phyloP scores from a whole-genome alignment of 2,113 vertebrate genomes.

The Amblyopsis rosae region DNA sequence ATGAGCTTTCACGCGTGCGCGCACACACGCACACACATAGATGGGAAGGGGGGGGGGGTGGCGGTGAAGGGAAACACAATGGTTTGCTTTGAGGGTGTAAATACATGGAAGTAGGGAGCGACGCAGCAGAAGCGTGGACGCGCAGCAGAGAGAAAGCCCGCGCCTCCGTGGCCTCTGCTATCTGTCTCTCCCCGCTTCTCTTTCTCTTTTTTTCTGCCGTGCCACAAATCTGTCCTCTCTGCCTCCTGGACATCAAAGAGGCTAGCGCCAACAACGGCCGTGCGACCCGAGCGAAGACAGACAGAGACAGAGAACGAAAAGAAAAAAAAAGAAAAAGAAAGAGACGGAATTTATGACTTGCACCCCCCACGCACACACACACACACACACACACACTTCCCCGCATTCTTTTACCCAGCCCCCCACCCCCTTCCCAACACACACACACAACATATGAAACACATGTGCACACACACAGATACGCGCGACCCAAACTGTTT shows the following conservation, averaged over 20 bases:
- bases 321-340: not conserved
- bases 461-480: not conserved
- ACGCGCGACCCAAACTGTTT: too few species aligned
- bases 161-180: constrained; percentile 66
- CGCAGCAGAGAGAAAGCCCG: constrained; percentile 64
- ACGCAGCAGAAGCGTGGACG: too few species aligned
- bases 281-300: not conserved
- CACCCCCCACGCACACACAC: not conserved
- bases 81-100: too few species aligned
- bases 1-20: too few species aligned
- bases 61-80: too few species aligned
- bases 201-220: constrained; percentile 35
- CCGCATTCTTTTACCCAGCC: not conserved
- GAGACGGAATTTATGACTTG: constrained; percentile 13
- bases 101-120: too few species aligned
- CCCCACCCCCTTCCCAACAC: not conserved
- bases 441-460: not conserved
- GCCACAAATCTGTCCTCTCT: constrained; percentile 32
- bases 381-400: too few species aligned
- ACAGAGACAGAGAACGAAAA: not conserved
- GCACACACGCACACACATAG: not conserved
- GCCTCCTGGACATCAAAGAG: constrained; percentile 3
- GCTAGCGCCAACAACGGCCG: too few species aligned
- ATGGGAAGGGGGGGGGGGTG: constrained; percentile 70
- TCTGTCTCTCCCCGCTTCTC: not conserved